Conservation (phyloP, 2,113 vertebrate genomes). For the Pelobates fuscus region DNA sequence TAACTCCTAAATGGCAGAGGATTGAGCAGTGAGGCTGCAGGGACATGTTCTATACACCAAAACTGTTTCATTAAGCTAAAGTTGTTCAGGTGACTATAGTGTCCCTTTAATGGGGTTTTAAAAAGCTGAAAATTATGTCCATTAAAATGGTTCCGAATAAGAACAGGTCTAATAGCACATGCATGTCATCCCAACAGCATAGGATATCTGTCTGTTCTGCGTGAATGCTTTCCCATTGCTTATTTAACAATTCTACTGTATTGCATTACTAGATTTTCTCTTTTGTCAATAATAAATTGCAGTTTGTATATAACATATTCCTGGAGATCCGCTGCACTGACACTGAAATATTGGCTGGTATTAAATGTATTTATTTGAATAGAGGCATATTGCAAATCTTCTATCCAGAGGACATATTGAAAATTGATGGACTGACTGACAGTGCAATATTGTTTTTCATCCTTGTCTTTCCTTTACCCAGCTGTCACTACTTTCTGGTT, state of each 20-base stretch:
- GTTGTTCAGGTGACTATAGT: too few relatives aligned
- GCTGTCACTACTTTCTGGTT: constrained; percentile 14
- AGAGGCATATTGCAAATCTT: constrained; percentile 5
- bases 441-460: constrained; percentile 35
- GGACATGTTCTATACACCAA: too few relatives aligned
- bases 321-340: constrained; percentile 8
- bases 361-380: constrained; percentile 38
- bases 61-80: too few relatives aligned
- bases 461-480: neutral
- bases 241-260: constrained; percentile 22
- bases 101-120: too few relatives aligned
- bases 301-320: constrained; percentile 12
- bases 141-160: too few relatives aligned
- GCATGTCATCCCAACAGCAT: constrained; percentile 7
- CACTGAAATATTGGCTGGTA: constrained; percentile 29
- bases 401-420: constrained; percentile 4
- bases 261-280: constrained; percentile 1
- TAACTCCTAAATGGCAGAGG: too few relatives aligned
- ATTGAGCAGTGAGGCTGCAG: too few relatives aligned
- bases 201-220: constrained; percentile 8
- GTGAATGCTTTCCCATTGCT: constrained; percentile 15
- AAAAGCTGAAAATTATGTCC: too few relatives aligned
- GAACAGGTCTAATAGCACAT: neutral
- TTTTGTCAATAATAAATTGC: constrained; percentile 32
- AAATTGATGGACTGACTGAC: constrained; percentile 31